A percentile compares a stretch with the other conserved stretches of the same genome.
phyloP scores from a whole-genome alignment of 2,797 vertebrate genomes.

The Enteromius fasciolatus region DNA sequence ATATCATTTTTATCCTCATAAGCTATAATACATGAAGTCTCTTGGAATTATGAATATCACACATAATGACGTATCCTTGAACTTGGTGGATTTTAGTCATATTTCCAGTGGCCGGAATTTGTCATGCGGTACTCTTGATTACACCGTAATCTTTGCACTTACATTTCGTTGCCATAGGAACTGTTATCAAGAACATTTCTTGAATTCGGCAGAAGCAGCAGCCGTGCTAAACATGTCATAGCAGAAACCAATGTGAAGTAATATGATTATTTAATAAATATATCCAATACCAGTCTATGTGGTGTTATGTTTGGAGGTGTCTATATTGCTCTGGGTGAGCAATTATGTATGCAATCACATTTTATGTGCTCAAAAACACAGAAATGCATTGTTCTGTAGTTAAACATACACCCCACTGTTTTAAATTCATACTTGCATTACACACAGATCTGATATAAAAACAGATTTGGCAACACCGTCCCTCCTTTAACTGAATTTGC shows the following conservation, averaged over 20 bases:
- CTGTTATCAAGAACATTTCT: constrained; percentile 36
- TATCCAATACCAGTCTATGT: constrained; percentile 16
- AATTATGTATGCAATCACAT: background rate
- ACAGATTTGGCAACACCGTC: background rate
- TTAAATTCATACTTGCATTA: background rate
- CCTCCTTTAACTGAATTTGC: background rate
- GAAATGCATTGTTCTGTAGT: background rate
- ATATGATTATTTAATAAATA: constrained; percentile 58
- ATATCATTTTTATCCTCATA: constrained; percentile 40
- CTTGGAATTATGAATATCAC: background rate
- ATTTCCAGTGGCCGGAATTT: constrained; percentile 23
- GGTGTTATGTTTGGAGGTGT: background rate
- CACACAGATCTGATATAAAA: background rate
- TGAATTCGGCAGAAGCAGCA: constrained; percentile 16
- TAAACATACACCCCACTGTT: background rate
- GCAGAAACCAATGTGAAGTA: constrained; percentile 44
- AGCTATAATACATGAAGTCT: constrained; percentile 29
- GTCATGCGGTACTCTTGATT: constrained; percentile 22
- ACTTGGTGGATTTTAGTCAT: constrained; percentile 21
- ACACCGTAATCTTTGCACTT: constrained; percentile 31
- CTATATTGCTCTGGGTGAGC: background rate
- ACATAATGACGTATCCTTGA: background rate
- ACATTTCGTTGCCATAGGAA: constrained; percentile 37
- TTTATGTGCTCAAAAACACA: background rate
- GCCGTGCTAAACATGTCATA: constrained; percentile 13